These are phyloP conservation scores for Cecidostiba fungosa DNA, from an alignment of 2,888 invertebrate genomes.

Conservation along the genomic window DNA sequence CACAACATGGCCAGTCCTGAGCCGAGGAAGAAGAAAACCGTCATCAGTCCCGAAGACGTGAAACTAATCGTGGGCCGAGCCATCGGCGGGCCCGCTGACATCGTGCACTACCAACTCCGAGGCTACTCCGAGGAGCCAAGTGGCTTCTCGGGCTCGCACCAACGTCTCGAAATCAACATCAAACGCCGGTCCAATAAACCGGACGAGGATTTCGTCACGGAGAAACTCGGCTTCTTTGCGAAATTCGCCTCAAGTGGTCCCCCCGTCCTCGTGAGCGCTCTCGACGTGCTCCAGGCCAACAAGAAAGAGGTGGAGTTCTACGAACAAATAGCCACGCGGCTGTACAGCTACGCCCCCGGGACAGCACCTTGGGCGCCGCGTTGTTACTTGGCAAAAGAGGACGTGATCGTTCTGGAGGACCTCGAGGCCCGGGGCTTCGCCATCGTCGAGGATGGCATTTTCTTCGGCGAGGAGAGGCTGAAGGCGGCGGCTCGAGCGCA, in stretches of 20 bases:
- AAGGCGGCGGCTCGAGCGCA: neutral
- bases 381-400: neutral
- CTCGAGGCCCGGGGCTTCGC: neutral
- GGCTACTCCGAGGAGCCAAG: neutral
- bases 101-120: neutral
- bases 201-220: neutral
- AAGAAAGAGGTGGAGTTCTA: neutral
- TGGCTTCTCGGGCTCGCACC: neutral
- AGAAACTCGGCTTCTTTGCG: neutral
- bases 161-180: neutral
- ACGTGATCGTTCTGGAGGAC: neutral
- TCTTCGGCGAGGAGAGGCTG: neutral
- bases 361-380: neutral
- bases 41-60: neutral
- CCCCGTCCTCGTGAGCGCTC: neutral
- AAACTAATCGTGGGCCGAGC: neutral
- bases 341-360: neutral
- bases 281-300: neutral
- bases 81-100: neutral
- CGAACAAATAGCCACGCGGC: neutral
- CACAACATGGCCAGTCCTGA: neutral
- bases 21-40: neutral
- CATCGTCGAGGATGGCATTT: neutral
- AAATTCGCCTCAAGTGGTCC: neutral
- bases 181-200: neutral